Conservation (phyloP, 1,140 invertebrate species). For the Schmidtea mediterranea region DNA sequence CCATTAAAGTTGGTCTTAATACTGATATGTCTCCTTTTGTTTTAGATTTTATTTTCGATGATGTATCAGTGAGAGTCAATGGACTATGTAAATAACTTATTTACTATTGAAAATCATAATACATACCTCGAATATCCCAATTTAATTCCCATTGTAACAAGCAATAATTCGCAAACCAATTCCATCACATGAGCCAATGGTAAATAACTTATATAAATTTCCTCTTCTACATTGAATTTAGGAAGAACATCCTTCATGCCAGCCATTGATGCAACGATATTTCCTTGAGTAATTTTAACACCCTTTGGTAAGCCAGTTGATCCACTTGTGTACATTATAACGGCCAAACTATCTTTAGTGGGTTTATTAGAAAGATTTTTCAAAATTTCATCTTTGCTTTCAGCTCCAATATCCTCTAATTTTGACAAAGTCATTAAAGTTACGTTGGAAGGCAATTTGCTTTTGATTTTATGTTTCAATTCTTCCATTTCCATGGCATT, state of each 20-base stretch:
- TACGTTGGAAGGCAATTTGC: not conserved
- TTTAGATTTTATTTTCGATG: conserved; percentile 74
- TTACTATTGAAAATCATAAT: too few relatives aligned
- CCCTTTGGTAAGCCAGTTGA: conserved; percentile 28
- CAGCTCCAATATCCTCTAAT: not conserved
- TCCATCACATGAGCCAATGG: conserved; percentile 91
- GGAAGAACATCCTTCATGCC: conserved; percentile 41
- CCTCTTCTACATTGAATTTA: conserved; percentile 30
- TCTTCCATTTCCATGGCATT: too few relatives aligned
- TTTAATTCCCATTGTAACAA: conserved; percentile 42
- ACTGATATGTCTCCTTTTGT: conserved; percentile 52
- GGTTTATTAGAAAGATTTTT: conserved; percentile 10
- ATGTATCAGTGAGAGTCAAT: conserved; percentile 62
- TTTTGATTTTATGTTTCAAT: not conserved
- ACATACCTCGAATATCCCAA: conserved; percentile 64
- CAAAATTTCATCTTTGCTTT: not conserved
- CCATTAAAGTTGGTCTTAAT: conserved; percentile 66
- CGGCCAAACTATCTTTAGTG: conserved; percentile 17
- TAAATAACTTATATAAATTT: conserved; percentile 71
- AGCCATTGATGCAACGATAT: conserved; percentile 59
- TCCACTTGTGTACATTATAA: conserved; percentile 30
- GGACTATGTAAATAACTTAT: conserved; percentile 26
- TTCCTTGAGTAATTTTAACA: conserved; percentile 46
- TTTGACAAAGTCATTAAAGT: not conserved
- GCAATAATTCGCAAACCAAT: conserved; percentile 39